Evolutionary conservation across 2,797 vertebrate species (phyloP), one percentile per base, ranked within the genome.

Genomic region (Anas bernieri): DNA sequence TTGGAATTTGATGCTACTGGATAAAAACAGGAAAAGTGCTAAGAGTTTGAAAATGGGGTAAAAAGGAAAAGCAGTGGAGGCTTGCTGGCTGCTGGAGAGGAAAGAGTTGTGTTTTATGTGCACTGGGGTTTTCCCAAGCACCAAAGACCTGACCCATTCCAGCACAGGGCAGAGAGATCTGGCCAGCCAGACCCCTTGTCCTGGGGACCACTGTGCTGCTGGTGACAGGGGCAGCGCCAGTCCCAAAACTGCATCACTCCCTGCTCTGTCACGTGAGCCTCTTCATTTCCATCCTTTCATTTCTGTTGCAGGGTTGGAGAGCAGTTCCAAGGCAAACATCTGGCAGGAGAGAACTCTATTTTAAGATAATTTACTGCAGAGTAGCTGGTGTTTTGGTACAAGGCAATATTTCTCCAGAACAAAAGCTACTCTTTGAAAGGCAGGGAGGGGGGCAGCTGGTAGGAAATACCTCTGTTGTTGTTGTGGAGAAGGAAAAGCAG

Each of bases 361-460:
- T 97, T 87, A 86, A 73, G 89, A 81, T 68, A 59, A 80, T 95
- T 89, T 89, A 68, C 66, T 95, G 69, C 78, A 85, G 75, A 62
- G 31, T 73, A 92, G 54, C 26, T 59, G 68, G 48, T 1, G 0
- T 23, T 88, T 83, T 84, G 61, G 62, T 91, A 23, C 45, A 85
- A 84, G 75, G 64, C 4, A 0, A 35, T 61, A 54, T 13, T 67
- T 88, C 41, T 52, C 12, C 37, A 55, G 72, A 86, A 88, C 69
- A 89, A 92, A 94, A 85, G 52, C 37, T n/a, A 17, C 18, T 90
- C 64, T 93, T 90, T 88, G 82, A 94, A 89, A 87, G 1, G 7
- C 9, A 8, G 23, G 2, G 13, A 6, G 17, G 33, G 20, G 25
- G 23, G 5, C 23, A 6, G 7, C 0, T 41, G 56, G 54, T 92